Conservation (phyloP, 2,888 invertebrate genomes). For the Mantis religiosa region DNA sequence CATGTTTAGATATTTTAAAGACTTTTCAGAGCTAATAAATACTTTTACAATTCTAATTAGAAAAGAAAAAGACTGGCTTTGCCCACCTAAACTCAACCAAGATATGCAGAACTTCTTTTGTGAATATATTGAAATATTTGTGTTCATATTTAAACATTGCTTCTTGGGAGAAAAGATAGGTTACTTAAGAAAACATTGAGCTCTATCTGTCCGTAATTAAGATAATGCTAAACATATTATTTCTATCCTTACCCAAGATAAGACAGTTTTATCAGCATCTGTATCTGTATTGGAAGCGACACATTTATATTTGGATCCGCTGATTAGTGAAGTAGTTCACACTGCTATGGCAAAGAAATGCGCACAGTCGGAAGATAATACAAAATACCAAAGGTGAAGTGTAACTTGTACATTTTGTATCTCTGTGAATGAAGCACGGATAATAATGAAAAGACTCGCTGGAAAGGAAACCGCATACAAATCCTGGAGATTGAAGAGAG, state of each 20-base stretch:
- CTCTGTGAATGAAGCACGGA: neutral
- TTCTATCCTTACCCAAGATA: neutral
- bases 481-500: neutral
- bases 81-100: no score
- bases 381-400: neutral
- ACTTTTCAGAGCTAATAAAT: no score
- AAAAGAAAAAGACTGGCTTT: no score
- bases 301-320: neutral
- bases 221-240: neutral
- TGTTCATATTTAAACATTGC: no score
- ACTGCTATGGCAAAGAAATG: neutral
- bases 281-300: neutral
- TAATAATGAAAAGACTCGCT: neutral
- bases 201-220: neutral
- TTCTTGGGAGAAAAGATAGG: neutral
- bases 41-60: no score
- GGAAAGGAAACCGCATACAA: neutral
- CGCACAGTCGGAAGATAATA: neutral
- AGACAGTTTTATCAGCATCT: neutral
- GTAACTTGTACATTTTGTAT: neutral
- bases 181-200: neutral
- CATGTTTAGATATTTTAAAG: no score
- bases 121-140: no score
- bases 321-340: neutral
- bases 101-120: no score